Evolutionary conservation across 2,888 invertebrate genomes (phyloP), one percentile per base, ranked within the genome.

Genomic region (Lamproptera curius): DNA sequence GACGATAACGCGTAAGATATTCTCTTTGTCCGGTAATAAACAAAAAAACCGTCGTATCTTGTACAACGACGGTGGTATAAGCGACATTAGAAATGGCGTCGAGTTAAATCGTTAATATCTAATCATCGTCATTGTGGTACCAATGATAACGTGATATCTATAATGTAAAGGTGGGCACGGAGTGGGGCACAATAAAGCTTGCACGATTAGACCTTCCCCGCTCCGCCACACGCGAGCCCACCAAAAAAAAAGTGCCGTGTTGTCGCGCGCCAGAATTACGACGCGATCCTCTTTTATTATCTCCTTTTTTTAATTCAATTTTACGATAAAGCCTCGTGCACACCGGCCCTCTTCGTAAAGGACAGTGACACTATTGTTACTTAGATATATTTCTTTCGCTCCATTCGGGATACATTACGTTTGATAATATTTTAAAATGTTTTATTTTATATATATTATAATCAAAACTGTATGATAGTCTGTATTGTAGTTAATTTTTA

Each of bases 241-340:
- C 76, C 65, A 82, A 81, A 83, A 80, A n/a, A 85, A 86, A 86
- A 83, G 78, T 77, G 81, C 74, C 64, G 82, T 76, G 86, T 85
- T 85, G 85, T 83, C 85, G 76, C 67, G 71, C 82, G 85, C 76
- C 81, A 82, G 85, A 85, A 79, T 84, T 85, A 86, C 86, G 85
- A 80, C 73, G 73, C 76, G 77, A 77, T 74, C 73, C 73, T 74
- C 73, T 83, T 85, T 83, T 85, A 77, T 80, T 82, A 78, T 83
- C 73, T 77, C 73, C 13, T 48, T 49, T 76, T 85, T 85, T 86
- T 78, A 82, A 84, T 86, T 85, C 82, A 80, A 80, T 85, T 84
- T 83, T 81, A 84, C 76, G 81, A 84, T 85, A 80, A 83, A 71
- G 76, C 62, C 58, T 63, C 66, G 62, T 71, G 61, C 68, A 65